Evolutionary conservation across 2,888 invertebrate genomes (phyloP), one percentile per base, ranked within the genome.

Genomic region (Mamestra brassicae): DNA sequence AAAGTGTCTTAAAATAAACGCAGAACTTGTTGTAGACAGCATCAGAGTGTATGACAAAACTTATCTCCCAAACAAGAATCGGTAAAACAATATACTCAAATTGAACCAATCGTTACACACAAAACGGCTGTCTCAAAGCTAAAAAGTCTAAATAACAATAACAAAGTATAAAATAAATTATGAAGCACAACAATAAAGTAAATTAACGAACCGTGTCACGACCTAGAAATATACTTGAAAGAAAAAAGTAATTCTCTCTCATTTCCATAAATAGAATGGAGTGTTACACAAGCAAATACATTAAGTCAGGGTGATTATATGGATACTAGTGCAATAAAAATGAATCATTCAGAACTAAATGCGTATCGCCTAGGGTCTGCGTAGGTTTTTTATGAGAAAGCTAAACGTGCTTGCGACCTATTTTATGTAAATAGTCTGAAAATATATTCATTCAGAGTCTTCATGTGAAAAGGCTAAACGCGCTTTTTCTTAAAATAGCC

Each of bases 241-340:
- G 62, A 69, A 78, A 75, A 73, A 73, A 67, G 57, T 54, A 63
- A 74, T 74, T 65, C 45, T 57, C 42, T 45, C 65, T 74, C 60
- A 67, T 83, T 85, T 85, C 65, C 80, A 78, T 82, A 80, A 80
- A 76, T 80, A 80, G 70, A 78, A 85, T 36, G 58, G 60, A 85
- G 57, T 58, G 67, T 74, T 69, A 69, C 65, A 66, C 63, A 81
- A 73, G 85, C 70, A 84, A 84, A 72, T 65, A 74, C 62, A 85
- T 71, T 71, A 74, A 70, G 61, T 71, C 61, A 50, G 47, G 38
- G 69, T 63, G 60, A 81, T 74, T 81, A 71, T 74, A 62, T 58
- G 69, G 75, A 60, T 67, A 71, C 67, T 58, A 42, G 15, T 84
- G 47, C 38, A 72, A 83, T 78, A 77, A 85, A 77, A 85, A 71